These are phyloP conservation scores for Xestobium rufovillosum DNA, from an alignment of 2,888 invertebrate genomes.

Conservation along the genomic window DNA sequence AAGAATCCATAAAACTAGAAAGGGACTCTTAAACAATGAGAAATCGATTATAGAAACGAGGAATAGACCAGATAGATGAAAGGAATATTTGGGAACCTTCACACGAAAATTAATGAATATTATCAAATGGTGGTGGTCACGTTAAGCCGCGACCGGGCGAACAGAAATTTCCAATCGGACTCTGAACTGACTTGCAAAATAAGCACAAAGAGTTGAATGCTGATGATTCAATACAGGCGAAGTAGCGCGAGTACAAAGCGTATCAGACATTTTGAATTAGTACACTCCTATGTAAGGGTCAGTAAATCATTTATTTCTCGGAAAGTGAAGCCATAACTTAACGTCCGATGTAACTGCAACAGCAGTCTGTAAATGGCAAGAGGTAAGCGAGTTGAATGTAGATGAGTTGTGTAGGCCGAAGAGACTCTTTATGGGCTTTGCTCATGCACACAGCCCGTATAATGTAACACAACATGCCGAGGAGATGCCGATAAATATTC, in stretches of 20 bases:
- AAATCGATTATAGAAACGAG: too few relatives aligned
- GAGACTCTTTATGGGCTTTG: conserved; percentile 37
- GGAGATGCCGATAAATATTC: conserved; percentile 44
- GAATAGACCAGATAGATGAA: too few relatives aligned
- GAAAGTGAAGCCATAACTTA: conserved; percentile 38
- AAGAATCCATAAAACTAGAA: too few relatives aligned
- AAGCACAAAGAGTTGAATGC: too few relatives aligned
- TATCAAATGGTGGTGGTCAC: too few relatives aligned
- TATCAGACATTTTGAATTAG: conserved; percentile 1
- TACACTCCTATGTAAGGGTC: conserved; percentile 14
- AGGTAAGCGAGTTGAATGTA: conserved; percentile 39
- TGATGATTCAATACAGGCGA: background rate
- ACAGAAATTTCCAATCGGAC: too few relatives aligned
- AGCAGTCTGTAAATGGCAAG: conserved; percentile 40
- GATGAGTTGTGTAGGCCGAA: conserved; percentile 40
- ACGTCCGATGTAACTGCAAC: conserved; percentile 36
- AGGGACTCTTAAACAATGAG: too few relatives aligned
- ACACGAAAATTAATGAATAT: too few relatives aligned
- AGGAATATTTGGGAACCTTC: too few relatives aligned
- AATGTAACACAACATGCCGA: conserved; percentile 37
- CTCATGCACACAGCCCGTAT: conserved; percentile 36
- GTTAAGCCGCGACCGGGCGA: too few relatives aligned
- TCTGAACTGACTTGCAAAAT: too few relatives aligned
- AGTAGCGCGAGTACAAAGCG: background rate
- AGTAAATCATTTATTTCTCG: conserved; percentile 35